Evolutionary conservation across 2,797 vertebrate genomes (phyloP).

Genomic region (Lemur catta): DNA sequence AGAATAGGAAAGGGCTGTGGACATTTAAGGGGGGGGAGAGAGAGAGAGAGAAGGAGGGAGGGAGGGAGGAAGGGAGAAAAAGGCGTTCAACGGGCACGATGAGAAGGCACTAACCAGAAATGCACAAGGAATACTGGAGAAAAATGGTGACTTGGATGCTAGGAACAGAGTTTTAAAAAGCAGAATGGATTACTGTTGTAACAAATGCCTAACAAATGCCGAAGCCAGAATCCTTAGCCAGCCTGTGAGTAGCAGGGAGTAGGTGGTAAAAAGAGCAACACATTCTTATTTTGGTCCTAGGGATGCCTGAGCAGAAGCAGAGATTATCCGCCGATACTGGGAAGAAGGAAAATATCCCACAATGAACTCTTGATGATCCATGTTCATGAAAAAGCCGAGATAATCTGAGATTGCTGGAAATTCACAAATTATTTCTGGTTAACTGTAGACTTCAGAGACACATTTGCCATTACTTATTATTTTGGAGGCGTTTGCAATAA

Average conservation of each 20-base stretch:
- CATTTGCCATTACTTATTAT: neutral
- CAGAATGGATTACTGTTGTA: neutral
- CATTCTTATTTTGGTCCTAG: slow-evolving; percentile 21
- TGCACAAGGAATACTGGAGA: neutral
- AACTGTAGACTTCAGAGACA: neutral
- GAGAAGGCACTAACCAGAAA: neutral
- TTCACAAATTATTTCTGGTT: neutral
- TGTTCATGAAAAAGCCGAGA: neutral
- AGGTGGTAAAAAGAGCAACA: neutral
- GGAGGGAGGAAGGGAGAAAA: no score
- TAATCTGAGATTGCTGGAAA: neutral
- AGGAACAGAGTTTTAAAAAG: neutral
- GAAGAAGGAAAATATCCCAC: neutral
- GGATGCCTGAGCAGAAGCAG: slow-evolving; percentile 3
- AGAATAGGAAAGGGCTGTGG: neutral
- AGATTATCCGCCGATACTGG: neutral
- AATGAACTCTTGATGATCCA: neutral
- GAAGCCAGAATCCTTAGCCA: neutral
- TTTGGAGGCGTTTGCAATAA: neutral
- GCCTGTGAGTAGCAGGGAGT: neutral
- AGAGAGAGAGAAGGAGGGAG: accelerated
- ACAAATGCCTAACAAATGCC: neutral
- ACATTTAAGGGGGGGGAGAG: neutral
- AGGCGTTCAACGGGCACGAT: neutral
- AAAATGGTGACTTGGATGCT: neutral